These are phyloP conservation scores for Lepisosteus osseus DNA, from an alignment of 2,113 vertebrate genomes.

Conservation along the genomic window DNA sequence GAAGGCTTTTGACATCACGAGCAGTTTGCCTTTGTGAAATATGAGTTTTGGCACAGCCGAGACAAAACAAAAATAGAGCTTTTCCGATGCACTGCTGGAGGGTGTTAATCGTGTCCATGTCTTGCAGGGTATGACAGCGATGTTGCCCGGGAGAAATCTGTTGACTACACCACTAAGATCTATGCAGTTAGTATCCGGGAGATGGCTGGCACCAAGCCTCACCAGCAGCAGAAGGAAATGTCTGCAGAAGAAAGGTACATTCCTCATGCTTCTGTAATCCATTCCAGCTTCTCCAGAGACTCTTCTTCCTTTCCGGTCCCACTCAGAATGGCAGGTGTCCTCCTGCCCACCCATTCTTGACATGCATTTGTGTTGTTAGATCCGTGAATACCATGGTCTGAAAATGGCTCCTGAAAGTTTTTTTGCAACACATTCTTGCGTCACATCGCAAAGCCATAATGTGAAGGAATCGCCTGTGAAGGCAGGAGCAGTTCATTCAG, in stretches of 20 bases:
- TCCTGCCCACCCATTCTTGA: background rate
- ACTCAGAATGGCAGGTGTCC: background rate
- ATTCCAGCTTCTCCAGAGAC: background rate
- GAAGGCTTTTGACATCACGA: too few species aligned
- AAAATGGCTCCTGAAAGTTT: background rate
- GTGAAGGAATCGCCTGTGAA: too few species aligned
- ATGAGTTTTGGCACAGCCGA: too few species aligned
- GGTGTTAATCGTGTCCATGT: too few species aligned
- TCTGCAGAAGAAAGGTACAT: conserved; percentile 86
- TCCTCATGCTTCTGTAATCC: background rate
- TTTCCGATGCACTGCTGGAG: too few species aligned
- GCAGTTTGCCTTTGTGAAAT: too few species aligned
- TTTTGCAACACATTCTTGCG: background rate
- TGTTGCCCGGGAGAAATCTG: conserved; percentile 84
- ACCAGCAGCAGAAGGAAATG: conserved; percentile 85
- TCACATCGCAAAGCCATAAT: too few species aligned
- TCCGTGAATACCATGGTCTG: background rate
- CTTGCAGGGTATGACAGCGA: conserved; percentile 92
- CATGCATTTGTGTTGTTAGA: background rate
- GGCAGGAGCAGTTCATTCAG: too few species aligned
- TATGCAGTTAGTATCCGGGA: conserved; percentile 87
- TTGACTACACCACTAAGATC: conserved; percentile 90
- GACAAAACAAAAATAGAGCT: too few species aligned
- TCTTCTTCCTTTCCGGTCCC: too few species aligned
- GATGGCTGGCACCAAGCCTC: conserved; percentile 90